Evolutionary conservation across 2,888 invertebrate species (phyloP).

Genomic region (Stratiomys singularior): DNA sequence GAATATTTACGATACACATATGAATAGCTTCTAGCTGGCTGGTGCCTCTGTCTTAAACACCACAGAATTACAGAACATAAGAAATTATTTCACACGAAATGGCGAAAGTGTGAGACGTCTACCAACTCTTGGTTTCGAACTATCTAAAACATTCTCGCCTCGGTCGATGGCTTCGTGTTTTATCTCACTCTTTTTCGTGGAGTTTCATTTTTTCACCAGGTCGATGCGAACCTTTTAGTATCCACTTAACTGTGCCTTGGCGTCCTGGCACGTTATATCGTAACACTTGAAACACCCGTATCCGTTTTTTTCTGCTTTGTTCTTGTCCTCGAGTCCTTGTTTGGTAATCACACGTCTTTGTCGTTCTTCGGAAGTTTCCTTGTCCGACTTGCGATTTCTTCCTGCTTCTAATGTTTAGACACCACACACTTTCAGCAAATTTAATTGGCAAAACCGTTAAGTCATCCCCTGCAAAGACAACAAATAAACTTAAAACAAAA

Average conservation of each 20-base stretch:
- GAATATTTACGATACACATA: constrained; percentile 12
- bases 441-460: constrained; percentile 45
- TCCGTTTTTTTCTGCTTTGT: constrained; percentile 2
- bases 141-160: background rate
- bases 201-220: background rate
- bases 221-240: constrained; percentile 40
- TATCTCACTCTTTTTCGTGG: constrained; percentile 3
- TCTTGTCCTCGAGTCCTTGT: background rate
- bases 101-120: background rate
- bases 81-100: background rate
- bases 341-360: constrained; percentile 32
- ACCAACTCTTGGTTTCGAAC: background rate
- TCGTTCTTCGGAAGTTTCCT: constrained; percentile 27
- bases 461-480: constrained; percentile 45
- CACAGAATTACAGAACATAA: background rate
- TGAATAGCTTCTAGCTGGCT: background rate
- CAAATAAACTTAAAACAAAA: constrained; percentile 31
- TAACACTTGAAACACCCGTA: constrained; percentile 13
- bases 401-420: constrained; percentile 21
- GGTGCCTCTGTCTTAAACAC: background rate
- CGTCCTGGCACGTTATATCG: constrained; percentile 26
- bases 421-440: constrained; percentile 33
- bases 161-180: background rate
- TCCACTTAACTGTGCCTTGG: constrained; percentile 36
- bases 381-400: constrained; percentile 4